These are phyloP conservation scores for Sphaeramia orbicularis DNA, from an alignment of 2,797 vertebrate species.

Conservation along the genomic window DNA sequence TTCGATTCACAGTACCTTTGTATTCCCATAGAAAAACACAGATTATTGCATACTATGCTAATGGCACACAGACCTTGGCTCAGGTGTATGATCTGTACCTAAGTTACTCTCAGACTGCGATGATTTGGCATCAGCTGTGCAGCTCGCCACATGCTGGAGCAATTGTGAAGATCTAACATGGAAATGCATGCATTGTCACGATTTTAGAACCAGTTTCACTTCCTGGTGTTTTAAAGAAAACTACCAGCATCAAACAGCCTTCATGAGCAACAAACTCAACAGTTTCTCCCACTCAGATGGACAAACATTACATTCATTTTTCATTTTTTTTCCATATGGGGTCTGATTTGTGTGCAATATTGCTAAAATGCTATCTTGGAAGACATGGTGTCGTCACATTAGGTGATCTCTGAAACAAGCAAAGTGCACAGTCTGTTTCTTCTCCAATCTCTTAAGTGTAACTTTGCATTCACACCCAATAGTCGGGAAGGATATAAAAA, in stretches of 20 bases:
- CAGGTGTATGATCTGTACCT: conserved; percentile 60
- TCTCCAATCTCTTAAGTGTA: conserved; percentile 30
- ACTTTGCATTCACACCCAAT: conserved; percentile 44
- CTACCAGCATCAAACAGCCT: conserved; percentile 1
- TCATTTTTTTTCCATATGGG: conserved; percentile 29
- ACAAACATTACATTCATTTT: conserved; percentile 73
- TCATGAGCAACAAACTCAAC: conserved; percentile 51
- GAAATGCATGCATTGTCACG: conserved; percentile 43
- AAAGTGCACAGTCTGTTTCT: conserved; percentile 66
- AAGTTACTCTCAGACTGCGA: conserved; percentile 66
- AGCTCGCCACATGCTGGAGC: conserved; percentile 50
- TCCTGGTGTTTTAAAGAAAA: conserved; percentile 19
- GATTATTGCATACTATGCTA: conserved; percentile 83
- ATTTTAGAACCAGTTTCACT: conserved; percentile 18
- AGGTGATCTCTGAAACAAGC: conserved; percentile 56
- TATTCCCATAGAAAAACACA: conserved; percentile 64
- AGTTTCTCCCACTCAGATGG: conserved; percentile 36
- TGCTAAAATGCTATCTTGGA: conserved; percentile 75
- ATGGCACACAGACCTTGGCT: conserved; percentile 70
- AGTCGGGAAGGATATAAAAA: conserved; percentile 50
- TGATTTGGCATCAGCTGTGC: conserved; percentile 60
- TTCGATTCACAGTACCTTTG: conserved; percentile 73
- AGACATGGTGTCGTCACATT: conserved; percentile 65
- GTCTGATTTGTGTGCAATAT: conserved; percentile 76
- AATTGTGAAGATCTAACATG: conserved; percentile 57